phyloP scores from a whole-genome alignment of 1,140 invertebrate species.

The Hyles vespertilio region DNA sequence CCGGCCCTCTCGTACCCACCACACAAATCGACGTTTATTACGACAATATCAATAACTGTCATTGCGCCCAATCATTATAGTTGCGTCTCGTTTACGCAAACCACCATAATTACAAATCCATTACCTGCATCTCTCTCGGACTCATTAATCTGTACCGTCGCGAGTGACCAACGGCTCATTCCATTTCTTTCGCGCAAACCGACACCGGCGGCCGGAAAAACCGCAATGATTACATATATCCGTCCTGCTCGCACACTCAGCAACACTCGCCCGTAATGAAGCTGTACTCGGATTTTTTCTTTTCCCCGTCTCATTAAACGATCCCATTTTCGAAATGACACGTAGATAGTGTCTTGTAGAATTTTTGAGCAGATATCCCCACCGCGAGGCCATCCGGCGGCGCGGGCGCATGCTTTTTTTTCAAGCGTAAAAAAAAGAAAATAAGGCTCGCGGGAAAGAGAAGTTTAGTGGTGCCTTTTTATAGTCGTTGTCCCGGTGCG shows the following conservation, averaged over 20 bases:
- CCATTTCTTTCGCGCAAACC: slow-evolving; percentile 60
- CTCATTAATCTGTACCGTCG: slow-evolving; percentile 55
- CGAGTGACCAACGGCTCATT: slow-evolving; percentile 38
- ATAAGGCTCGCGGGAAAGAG: slow-evolving; percentile 66
- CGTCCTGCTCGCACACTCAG: slow-evolving; percentile 37
- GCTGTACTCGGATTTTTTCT: slow-evolving; percentile 39
- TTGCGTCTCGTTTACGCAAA: slow-evolving; percentile 66
- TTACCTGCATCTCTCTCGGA: slow-evolving; percentile 64
- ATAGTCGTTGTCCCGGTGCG: slow-evolving; percentile 69
- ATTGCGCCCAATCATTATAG: slow-evolving; percentile 58
- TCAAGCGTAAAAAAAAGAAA: slow-evolving; percentile 56
- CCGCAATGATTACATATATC: slow-evolving; percentile 26
- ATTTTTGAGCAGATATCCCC: slow-evolving; percentile 41
- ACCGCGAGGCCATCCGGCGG: slow-evolving; percentile 42
- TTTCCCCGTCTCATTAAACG: slow-evolving; percentile 38
- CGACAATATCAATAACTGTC: slow-evolving; percentile 68
- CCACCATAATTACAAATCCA: slow-evolving; percentile 52
- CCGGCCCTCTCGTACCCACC: slow-evolving; percentile 34
- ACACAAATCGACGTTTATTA: slow-evolving; percentile 42
- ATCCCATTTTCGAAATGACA: slow-evolving; percentile 52
- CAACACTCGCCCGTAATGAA: slow-evolving; percentile 37
- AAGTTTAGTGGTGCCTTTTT: slow-evolving; percentile 60
- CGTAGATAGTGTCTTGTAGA: slow-evolving; percentile 46
- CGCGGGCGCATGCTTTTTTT: slow-evolving; percentile 47
- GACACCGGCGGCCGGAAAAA: slow-evolving; percentile 34